Conservation (phyloP, 2,888 invertebrate species). For the Boloria selene region DNA sequence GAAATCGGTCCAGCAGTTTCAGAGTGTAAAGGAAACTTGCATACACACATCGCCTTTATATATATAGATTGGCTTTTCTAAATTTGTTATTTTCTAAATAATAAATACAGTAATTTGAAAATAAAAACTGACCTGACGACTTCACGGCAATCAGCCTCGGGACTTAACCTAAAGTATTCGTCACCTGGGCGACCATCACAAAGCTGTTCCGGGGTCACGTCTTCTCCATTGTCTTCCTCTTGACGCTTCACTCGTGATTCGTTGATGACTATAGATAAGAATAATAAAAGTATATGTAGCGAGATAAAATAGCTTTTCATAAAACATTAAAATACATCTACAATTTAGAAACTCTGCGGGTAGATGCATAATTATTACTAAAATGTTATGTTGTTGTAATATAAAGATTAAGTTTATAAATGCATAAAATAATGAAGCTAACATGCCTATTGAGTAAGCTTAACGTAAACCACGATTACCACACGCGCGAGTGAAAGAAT, state of each 20-base stretch:
- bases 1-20: too few species aligned
- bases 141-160: conserved; percentile 94
- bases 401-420: neutral
- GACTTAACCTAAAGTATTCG: conserved; percentile 93
- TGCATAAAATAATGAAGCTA: conserved; percentile 41
- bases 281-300: too few species aligned
- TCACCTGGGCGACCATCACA: conserved; percentile 94
- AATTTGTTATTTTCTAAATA: neutral
- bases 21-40: too few species aligned
- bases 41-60: too few species aligned
- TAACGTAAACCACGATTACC: conserved; percentile 72
- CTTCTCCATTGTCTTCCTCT: conserved; percentile 84
- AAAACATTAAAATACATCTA: too few species aligned
- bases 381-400: neutral
- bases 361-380: neutral
- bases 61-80: too few species aligned
- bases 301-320: too few species aligned
- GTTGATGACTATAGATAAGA: conserved; percentile 67
- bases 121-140: conserved; percentile 90
- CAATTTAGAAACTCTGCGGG: neutral
- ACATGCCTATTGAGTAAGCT: conserved; percentile 70
- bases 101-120: neutral
- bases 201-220: conserved; percentile 88
- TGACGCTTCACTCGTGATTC: conserved; percentile 84
- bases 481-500: conserved; percentile 67